phyloP scores from a whole-genome alignment of 2,797 vertebrate species.

The Alcedo atthis region DNA sequence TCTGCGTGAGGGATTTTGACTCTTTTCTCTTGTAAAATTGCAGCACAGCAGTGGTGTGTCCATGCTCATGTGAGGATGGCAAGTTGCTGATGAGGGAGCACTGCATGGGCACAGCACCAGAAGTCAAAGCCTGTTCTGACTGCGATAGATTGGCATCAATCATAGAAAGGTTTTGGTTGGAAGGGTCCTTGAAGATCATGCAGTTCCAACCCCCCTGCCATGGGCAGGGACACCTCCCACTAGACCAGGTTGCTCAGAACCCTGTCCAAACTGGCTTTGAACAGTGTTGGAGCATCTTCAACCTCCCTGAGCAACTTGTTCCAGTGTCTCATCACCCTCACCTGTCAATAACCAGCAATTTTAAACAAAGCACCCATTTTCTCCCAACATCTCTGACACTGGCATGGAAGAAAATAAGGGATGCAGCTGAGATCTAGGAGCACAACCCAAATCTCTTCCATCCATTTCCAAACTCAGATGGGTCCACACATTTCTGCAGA shows the following conservation, averaged over 20 bases:
- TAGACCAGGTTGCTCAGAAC: too few relatives aligned
- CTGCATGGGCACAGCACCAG: rapidly evolving
- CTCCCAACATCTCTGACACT: neutral
- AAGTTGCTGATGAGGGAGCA: neutral
- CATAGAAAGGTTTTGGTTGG: neutral
- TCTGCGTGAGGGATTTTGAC: neutral
- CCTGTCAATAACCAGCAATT: neutral
- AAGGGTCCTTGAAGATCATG: too few relatives aligned
- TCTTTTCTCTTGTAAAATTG: neutral
- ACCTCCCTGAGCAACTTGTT: too few relatives aligned
- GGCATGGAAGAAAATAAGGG: neutral
- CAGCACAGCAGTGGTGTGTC: rapidly evolving
- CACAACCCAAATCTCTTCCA: neutral
- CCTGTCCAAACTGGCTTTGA: too few relatives aligned
- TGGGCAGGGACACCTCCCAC: too few relatives aligned
- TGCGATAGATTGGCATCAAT: neutral
- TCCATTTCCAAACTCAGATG: rapidly evolving
- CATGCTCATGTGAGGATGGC: neutral
- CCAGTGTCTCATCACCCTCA: too few relatives aligned
- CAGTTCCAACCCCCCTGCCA: too few relatives aligned
- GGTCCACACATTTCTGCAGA: neutral
- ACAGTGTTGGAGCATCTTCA: too few relatives aligned
- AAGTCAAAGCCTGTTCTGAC: neutral
- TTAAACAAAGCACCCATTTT: neutral
- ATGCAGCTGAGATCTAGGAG: neutral